phyloP scores from a whole-genome alignment of 2,113 vertebrate species.

The Ceyx melanurus region DNA sequence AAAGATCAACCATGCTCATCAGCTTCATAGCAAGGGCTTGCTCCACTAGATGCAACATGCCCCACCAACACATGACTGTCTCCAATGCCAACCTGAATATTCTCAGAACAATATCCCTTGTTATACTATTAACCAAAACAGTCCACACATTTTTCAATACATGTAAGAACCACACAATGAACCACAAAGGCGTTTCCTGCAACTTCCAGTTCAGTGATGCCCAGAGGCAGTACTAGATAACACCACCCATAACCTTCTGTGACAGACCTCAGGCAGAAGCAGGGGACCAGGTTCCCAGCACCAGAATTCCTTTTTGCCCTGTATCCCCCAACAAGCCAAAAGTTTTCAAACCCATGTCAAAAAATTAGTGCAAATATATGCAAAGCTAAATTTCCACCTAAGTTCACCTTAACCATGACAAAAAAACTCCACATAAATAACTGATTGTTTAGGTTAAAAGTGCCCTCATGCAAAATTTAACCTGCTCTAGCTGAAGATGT shows the following conservation, averaged over 20 bases:
- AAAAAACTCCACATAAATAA: not conserved
- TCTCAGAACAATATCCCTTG: not conserved
- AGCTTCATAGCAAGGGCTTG: not conserved
- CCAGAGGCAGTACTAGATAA: not conserved
- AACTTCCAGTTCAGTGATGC: not conserved
- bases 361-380: not conserved
- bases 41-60: accelerated
- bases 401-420: not conserved
- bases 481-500: not conserved
- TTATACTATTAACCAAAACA: not conserved
- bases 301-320: not conserved
- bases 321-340: not conserved
- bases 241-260: accelerated
- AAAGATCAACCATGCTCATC: not conserved
- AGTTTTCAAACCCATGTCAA: accelerated
- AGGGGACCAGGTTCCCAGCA: not conserved
- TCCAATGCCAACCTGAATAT: accelerated
- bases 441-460: not conserved
- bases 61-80: accelerated
- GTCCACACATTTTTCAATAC: accelerated
- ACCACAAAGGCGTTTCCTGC: accelerated
- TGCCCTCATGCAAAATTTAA: not conserved
- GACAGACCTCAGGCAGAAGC: not conserved
- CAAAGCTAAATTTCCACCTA: not conserved
- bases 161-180: accelerated